These are phyloP conservation scores for Diabrotica undecimpunctata DNA, from an alignment of 1,140 invertebrate species.

Conservation along the genomic window DNA sequence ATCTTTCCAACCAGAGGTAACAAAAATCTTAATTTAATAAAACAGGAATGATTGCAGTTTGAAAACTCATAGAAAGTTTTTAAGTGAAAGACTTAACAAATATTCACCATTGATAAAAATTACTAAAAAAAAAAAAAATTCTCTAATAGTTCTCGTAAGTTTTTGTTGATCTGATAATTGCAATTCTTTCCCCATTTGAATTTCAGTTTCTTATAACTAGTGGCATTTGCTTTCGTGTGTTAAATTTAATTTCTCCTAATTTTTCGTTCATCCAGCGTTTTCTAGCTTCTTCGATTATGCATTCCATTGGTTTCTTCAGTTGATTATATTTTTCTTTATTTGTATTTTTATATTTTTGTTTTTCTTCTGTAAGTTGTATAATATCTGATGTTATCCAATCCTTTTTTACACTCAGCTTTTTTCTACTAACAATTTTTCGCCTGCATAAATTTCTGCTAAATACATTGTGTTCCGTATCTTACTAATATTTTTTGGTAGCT, in stretches of 20 bases:
- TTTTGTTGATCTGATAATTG: background rate
- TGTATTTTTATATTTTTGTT: background rate
- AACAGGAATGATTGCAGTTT: background rate
- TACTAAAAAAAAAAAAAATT: too few species aligned
- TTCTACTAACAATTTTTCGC: too few species aligned
- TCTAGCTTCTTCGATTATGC: background rate
- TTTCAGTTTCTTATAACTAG: background rate
- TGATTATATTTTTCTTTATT: background rate
- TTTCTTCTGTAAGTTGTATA: too few species aligned
- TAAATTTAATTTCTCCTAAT: background rate
- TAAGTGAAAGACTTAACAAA: too few species aligned
- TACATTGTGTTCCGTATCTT: too few species aligned
- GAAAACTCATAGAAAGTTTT: background rate
- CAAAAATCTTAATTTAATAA: conserved; percentile 15
- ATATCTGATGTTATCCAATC: background rate
- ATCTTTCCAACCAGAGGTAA: conserved; percentile 19
- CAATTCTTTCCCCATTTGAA: background rate
- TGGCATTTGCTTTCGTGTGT: background rate
- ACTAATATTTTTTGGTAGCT: too few species aligned
- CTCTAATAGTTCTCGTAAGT: too few species aligned
- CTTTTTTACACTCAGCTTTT: background rate
- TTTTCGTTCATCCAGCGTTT: background rate
- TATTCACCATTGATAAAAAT: too few species aligned
- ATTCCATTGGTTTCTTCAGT: background rate
- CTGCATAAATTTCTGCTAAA: too few species aligned